Evolutionary conservation across 2,113 vertebrate species (phyloP).

Genomic region (Erythrolamprus reginae): DNA sequence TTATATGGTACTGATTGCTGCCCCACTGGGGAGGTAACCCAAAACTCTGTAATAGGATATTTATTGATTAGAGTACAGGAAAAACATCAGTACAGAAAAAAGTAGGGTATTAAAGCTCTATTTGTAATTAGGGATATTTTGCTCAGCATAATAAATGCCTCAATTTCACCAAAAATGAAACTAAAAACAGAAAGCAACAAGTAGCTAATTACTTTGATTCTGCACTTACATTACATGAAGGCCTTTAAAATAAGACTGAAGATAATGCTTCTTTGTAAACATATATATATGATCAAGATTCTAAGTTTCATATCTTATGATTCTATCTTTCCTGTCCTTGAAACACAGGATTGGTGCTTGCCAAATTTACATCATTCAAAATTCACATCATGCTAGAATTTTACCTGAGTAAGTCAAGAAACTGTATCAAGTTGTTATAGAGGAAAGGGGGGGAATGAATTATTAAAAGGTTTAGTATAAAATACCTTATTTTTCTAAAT

Average conservation of each 20-base stretch:
- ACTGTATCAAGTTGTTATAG: background rate
- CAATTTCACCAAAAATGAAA: background rate
- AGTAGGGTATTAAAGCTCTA: slow-evolving; percentile 6
- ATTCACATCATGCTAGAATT: slow-evolving; percentile 26
- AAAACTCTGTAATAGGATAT: background rate
- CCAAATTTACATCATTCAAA: background rate
- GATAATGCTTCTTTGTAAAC: slow-evolving; percentile 17
- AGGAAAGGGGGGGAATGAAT: slow-evolving; percentile 24
- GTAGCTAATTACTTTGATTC: background rate
- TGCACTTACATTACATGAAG: background rate
- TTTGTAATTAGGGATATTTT: background rate
- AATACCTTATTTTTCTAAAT: background rate
- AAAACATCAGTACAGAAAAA: background rate
- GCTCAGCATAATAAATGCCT: background rate
- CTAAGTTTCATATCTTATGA: background rate
- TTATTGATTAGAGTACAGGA: background rate
- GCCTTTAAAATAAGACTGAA: background rate
- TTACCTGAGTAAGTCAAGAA: slow-evolving; percentile 41
- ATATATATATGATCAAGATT: background rate
- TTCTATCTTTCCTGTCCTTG: background rate
- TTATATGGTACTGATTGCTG: background rate
- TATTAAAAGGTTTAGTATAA: slow-evolving; percentile 13
- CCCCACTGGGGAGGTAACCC: background rate
- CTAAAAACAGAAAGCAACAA: background rate
- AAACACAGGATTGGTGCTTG: slow-evolving; percentile 21